These are phyloP conservation scores for Chaetophractus vellerosus DNA, from an alignment of 2,797 vertebrate species.

Conservation along the genomic window DNA sequence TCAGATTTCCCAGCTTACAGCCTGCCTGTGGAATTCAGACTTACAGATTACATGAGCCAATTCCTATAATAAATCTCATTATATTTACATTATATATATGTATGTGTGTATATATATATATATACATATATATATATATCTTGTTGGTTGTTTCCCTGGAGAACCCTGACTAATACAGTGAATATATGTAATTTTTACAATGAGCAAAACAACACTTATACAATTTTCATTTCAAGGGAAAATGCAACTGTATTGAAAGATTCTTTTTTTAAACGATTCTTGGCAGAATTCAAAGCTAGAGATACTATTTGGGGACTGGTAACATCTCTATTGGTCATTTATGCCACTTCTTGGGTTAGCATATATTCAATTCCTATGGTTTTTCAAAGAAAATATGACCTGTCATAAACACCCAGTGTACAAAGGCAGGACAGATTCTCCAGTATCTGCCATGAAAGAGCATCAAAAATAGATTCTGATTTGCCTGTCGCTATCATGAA, in stretches of 20 bases:
- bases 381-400: conserved; percentile 81
- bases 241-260: conserved; percentile 1
- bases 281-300: conserved; percentile 57
- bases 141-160: too few species aligned
- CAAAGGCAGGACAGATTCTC: conserved; percentile 75
- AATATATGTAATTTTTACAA: conserved; percentile 36
- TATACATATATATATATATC: too few species aligned
- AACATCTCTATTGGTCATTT: conserved; percentile 76
- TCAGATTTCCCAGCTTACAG: too few species aligned
- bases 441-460: conserved; percentile 74
- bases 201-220: not conserved
- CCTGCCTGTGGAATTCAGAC: too few species aligned
- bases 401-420: conserved; percentile 80
- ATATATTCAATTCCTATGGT: conserved; percentile 55
- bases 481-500: conserved; percentile 83
- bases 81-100: too few species aligned
- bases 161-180: not conserved
- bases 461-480: conserved; percentile 83
- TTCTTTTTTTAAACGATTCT: not conserved
- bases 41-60: too few species aligned
- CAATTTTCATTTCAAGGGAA: conserved; percentile 62
- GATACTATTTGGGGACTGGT: conserved; percentile 42
- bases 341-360: conserved; percentile 63
- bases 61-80: too few species aligned
- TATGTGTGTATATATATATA: too few species aligned